A percentile compares a stretch with the other conserved stretches of the same genome.
phyloP scores from a whole-genome alignment of 2,888 invertebrate genomes.

The Abscondita cerata region DNA sequence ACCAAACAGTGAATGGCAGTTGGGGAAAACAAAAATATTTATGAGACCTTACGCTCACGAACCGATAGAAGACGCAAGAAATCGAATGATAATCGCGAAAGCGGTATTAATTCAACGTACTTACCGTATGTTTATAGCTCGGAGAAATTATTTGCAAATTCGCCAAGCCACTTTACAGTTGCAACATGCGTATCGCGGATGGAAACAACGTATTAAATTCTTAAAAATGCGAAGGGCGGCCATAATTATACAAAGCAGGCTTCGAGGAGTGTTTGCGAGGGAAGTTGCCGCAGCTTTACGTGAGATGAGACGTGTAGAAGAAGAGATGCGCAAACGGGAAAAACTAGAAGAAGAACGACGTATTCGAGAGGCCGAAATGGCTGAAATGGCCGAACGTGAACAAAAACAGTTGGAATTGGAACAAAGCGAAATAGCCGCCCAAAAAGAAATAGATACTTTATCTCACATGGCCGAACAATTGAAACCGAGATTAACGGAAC shows the following conservation, averaged over 20 bases:
- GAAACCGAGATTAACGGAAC: conserved; percentile 65
- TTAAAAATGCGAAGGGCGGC: conserved; percentile 82
- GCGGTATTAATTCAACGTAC: conserved; percentile 78
- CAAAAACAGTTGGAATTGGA: conserved; percentile 65
- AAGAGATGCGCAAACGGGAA: conserved; percentile 83
- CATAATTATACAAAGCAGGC: conserved; percentile 83
- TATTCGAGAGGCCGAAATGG: conserved; percentile 65
- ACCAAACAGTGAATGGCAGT: conserved; percentile 83
- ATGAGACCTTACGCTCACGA: conserved; percentile 82
- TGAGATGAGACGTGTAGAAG: conserved; percentile 86
- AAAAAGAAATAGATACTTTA: conserved; percentile 74
- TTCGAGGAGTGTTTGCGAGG: conserved; percentile 88
- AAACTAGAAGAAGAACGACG: conserved; percentile 74
- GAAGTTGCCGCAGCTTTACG: conserved; percentile 86
- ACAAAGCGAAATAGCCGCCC: conserved; percentile 70
- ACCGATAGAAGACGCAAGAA: conserved; percentile 81
- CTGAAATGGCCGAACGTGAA: conserved; percentile 52
- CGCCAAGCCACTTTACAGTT: conserved; percentile 75
- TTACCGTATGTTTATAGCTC: conserved; percentile 71
- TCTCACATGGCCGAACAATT: conserved; percentile 76
- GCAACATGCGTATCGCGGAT: conserved; percentile 85
- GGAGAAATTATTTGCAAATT: conserved; percentile 71
- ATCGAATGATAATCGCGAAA: conserved; percentile 71
- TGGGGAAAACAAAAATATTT: conserved; percentile 87
- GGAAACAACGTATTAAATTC: conserved; percentile 84